Base-by-base conservation (phyloP, 2,888 invertebrate genomes). In the Pogonocherus hispidulus region DNA sequence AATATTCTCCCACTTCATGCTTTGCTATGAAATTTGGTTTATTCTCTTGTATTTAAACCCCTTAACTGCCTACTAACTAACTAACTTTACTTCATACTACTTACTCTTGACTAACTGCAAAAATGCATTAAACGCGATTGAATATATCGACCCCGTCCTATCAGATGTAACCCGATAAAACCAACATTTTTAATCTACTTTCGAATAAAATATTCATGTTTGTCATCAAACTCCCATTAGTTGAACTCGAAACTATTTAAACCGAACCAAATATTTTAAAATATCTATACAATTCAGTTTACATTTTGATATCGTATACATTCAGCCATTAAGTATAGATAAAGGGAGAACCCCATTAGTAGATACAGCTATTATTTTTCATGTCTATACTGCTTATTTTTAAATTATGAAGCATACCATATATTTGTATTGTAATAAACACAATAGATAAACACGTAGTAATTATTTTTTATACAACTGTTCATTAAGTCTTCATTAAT, bases 321-420 rank as follows among this genome's bases (percentile, higher is more conserved):
- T 41, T 41, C 41, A 41, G 32, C 8, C 32, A 32, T 32, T 32
- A 32, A 0, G 32, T 2, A n/a, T n/a, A 41, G 41, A 41, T 41
- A 41, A 41, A 41, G n/a, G 14, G 2, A 14, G 41, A n/a, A 41
- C 5, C 11, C 32, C 32, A 32, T 32, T 32, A 32, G 32, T 32
- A 0, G 0, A 32, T 8, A 32, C 9, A 32, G n/a, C 16, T 41
- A 16, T n/a, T n/a, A 41, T 41, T 41, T 27, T 41, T 41, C 16
- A 41, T 41, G 37, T 54, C 54, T 54, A 9, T 8, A 9, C 11
- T 54, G 35, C 35, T 16, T 54, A 54, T 35, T 54, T 54, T 54
- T 35, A 14, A 41, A 41, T 41, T 41, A 14, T 41, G 14, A n/a
- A 3, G 16, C 41, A 22, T 54, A 18, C 2, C 35, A 11, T 35